Percentiles rank a stretch among this genome's conserved stretches.
These are phyloP conservation scores for Synergus laeviventris DNA, from an alignment of 2,888 invertebrate species.

Conservation along the genomic window DNA sequence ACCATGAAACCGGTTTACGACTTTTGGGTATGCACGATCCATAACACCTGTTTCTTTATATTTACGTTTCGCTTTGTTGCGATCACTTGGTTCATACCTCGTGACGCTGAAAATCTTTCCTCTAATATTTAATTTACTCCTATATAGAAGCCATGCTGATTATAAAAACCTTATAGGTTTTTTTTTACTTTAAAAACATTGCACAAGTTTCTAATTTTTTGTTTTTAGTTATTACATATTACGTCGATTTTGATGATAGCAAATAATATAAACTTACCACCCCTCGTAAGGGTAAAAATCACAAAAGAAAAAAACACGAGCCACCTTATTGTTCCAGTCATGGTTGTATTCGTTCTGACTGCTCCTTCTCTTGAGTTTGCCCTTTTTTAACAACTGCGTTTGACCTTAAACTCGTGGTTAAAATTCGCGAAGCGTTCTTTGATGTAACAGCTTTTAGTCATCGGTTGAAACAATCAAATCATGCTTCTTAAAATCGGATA, in stretches of 20 bases:
- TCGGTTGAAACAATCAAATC: neutral
- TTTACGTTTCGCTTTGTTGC: constrained; percentile 41
- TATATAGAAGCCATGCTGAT: neutral
- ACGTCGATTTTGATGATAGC: too few relatives aligned
- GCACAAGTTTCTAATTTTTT: neutral
- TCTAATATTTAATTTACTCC: neutral
- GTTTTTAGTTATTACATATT: neutral
- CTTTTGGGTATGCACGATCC: constrained; percentile 37
- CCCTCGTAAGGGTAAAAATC: constrained; percentile 48
- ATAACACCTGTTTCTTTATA: constrained; percentile 43
- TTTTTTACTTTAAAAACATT: too few relatives aligned
- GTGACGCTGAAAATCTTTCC: constrained; percentile 40
- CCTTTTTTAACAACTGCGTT: constrained; percentile 72
- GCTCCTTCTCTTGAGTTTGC: constrained; percentile 56
- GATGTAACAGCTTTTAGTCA: neutral
- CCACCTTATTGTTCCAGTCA: constrained; percentile 58
- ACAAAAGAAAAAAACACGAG: constrained; percentile 47
- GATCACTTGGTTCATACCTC: constrained; percentile 28
- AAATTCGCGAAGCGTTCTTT: constrained; percentile 61
- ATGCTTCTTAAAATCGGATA: neutral
- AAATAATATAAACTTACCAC: constrained; percentile 60
- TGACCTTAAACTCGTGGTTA: constrained; percentile 71
- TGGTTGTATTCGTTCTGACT: constrained; percentile 67
- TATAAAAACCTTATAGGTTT: neutral
- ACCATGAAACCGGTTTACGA: constrained; percentile 48